Base-by-base conservation (phyloP, 2,888 invertebrate species). In the Xestia xanthographa region DNA sequence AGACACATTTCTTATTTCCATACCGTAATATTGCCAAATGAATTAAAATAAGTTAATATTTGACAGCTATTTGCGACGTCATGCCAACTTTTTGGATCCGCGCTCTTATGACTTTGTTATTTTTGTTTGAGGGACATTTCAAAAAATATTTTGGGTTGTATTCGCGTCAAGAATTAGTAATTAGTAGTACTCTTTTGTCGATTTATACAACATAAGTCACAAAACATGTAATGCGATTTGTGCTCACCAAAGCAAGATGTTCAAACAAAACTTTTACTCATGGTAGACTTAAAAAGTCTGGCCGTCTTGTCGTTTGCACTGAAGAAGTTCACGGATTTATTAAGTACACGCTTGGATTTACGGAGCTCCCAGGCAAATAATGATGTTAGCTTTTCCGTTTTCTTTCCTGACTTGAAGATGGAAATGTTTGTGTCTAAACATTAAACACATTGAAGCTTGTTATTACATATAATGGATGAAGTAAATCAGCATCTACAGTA, bases 391-490 rank as follows among this genome's bases (percentile, higher is more conserved):
- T 69, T 58, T 43, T 43, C 17, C 6, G 11, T 12, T 69, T 60
- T 69, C 62, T 22, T 34, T 6, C 43, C 6, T 29, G 34, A 17
- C 34, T 45, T 22, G n/a, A 12, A 29, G 17, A n/a, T n/a, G 17
- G 34, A 63, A 63, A 65, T 12, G n/a, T 63, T 70, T 29, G 45
- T n/a, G n/a, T 41, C n/a, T 63, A 41, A n/a, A 41, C 38, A 14
- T 41, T 14, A 41, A 81, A 74, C n/a, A 45, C 29, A 48, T 48
- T 63, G 53, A 63, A 66, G 45, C 53, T 62, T 66, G n/a, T 74
- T 82, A 82, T 62, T 66, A 75, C 22, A 75, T 62, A 56, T 48
- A 75, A 79, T 56, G 26, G 43, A 45, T 66, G 38, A 75, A 66
- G 14, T 81, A 41, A 66, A 53, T 75, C 66, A 11, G 45, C 45